These are phyloP conservation scores for Lithobius niger DNA, from an alignment of 1,140 invertebrate species.

Conservation along the genomic window DNA sequence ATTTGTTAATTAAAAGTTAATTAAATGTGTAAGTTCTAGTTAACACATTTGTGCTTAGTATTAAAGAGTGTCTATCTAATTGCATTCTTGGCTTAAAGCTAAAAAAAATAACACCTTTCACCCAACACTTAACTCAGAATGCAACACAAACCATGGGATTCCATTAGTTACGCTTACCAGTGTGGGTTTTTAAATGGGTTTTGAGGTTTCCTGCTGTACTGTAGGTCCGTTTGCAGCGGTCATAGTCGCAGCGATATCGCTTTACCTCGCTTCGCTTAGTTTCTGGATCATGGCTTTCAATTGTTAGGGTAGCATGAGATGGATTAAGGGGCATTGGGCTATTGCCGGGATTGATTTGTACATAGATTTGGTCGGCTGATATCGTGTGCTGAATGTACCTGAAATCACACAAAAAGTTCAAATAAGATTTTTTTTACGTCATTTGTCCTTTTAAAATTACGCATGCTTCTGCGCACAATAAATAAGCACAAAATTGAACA, in stretches of 20 bases:
- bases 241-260: constrained; percentile 73
- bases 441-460: too few species aligned
- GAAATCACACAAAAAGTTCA: constrained; percentile 14
- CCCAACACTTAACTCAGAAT: too few species aligned
- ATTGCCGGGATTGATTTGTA: constrained; percentile 47
- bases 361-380: constrained; percentile 50
- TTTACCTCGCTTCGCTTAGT: constrained; percentile 49
- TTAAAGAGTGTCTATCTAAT: too few species aligned
- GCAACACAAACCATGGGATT: too few species aligned
- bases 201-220: constrained; percentile 87
- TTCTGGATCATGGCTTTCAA: constrained; percentile 46
- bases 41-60: too few species aligned
- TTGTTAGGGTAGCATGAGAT: constrained; percentile 49
- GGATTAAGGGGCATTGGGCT: constrained; percentile 45
- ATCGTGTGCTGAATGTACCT: constrained; percentile 54
- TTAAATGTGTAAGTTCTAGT: too few species aligned
- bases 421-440: constrained; percentile 1
- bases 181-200: constrained; percentile 92
- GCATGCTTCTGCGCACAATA: too few species aligned
- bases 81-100: too few species aligned
- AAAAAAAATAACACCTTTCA: too few species aligned
- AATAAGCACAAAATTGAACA: too few species aligned
- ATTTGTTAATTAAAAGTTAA: too few species aligned
- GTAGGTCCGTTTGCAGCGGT: constrained; percentile 76
- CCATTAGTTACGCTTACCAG: too few species aligned